These are phyloP conservation scores for Bolborhynchus lineola DNA, from an alignment of 2,113 vertebrate genomes.

Conservation along the genomic window DNA sequence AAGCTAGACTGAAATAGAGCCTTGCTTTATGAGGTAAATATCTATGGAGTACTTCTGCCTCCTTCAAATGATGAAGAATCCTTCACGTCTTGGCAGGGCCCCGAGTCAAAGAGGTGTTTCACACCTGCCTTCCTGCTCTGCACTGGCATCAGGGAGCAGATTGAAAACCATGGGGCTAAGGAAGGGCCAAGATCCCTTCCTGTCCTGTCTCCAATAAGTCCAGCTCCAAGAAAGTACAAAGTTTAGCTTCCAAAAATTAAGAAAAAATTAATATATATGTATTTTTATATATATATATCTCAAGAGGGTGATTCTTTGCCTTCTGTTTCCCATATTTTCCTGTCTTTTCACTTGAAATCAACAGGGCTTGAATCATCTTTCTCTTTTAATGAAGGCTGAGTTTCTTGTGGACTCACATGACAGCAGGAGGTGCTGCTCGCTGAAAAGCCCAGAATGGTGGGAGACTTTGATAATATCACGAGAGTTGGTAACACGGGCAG, in stretches of 20 bases:
- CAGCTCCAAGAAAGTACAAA: neutral
- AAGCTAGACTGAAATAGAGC: neutral
- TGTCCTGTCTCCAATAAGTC: neutral
- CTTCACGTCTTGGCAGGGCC: neutral
- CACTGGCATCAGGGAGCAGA: neutral
- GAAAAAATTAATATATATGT: neutral
- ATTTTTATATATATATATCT: neutral
- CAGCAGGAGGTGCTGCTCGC: slow-evolving; percentile 61
- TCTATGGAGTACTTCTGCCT: neutral
- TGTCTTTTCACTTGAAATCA: slow-evolving; percentile 56
- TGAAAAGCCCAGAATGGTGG: slow-evolving; percentile 54
- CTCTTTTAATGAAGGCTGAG: slow-evolving; percentile 56
- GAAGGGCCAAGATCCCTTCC: neutral
- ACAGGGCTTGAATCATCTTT: slow-evolving; percentile 51
- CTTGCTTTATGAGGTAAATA: neutral
- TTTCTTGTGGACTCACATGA: slow-evolving; percentile 52
- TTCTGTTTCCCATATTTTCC: slow-evolving; percentile 44
- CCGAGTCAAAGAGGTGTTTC: neutral
- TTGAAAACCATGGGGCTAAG: neutral
- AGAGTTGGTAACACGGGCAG: slow-evolving; percentile 59
- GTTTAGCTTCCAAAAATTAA: neutral
- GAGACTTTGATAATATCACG: slow-evolving; percentile 66
- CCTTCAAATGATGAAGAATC: neutral
- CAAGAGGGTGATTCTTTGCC: slow-evolving; percentile 17
- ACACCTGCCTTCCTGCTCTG: neutral